Evolutionary conservation across 2,113 vertebrate genomes (phyloP).

Genomic region (Calyptomena viridis): DNA sequence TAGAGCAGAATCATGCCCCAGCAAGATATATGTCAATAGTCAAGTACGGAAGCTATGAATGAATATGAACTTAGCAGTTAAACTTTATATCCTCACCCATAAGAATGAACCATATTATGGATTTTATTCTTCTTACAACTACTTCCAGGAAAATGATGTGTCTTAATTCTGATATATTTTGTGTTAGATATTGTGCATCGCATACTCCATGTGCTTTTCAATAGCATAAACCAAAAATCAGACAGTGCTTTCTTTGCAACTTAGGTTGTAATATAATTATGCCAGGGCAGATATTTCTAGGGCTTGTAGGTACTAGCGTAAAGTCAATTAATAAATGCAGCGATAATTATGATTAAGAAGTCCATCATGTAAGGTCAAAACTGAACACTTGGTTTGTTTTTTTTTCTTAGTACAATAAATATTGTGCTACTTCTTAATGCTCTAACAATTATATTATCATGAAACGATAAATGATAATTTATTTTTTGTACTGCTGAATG

Average conservation of each 20-base stretch:
- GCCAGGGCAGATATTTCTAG: not conserved
- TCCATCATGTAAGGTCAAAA: not conserved
- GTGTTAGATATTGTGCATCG: not conserved
- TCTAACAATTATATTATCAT: not conserved
- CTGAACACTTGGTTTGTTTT: not conserved
- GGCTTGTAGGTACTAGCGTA: not conserved
- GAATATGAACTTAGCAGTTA: not conserved
- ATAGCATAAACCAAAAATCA: not conserved
- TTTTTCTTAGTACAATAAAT: not conserved
- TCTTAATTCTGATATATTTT: not conserved
- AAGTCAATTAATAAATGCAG: not conserved
- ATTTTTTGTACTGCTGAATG: not conserved
- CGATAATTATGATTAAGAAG: not conserved
- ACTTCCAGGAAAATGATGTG: not conserved
- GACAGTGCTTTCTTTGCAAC: not conserved
- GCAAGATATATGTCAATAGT: not conserved
- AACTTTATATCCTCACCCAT: not conserved
- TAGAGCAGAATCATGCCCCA: not conserved
- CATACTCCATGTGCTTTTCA: not conserved
- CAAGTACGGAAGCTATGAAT: not conserved
- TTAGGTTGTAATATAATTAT: not conserved
- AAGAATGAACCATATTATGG: not conserved
- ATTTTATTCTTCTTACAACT: not conserved
- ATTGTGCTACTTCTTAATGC: not conserved
- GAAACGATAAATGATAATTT: not conserved